Evolutionary conservation across 2,113 vertebrate species (phyloP).

Genomic region (Chlamydotis undulata): DNA sequence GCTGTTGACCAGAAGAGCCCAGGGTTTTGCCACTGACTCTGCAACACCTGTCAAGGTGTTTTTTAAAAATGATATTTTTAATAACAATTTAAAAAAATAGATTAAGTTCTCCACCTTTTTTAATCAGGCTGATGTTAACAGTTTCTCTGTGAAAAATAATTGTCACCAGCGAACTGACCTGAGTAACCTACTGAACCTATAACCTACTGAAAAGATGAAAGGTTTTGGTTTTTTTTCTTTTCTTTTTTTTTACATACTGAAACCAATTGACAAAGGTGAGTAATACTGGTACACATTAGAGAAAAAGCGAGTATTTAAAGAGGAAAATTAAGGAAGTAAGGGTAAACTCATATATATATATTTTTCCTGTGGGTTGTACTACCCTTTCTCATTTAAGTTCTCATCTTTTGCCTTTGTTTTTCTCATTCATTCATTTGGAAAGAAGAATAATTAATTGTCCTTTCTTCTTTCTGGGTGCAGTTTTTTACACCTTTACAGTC

Average conservation of each 20-base stretch:
- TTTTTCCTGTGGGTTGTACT: rapidly evolving
- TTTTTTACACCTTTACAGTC: neutral
- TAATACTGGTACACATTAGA: neutral
- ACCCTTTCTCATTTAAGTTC: neutral
- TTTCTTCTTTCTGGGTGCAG: neutral
- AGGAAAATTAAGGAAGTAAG: neutral
- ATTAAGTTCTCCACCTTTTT: neutral
- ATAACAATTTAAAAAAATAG: neutral
- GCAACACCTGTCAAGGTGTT: neutral
- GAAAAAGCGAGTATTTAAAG: neutral
- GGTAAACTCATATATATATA: neutral
- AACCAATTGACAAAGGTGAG: neutral
- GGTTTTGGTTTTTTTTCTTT: neutral
- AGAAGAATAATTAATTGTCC: neutral
- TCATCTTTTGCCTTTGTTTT: neutral
- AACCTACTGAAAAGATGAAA: neutral
- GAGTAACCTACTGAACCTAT: neutral
- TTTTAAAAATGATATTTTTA: neutral
- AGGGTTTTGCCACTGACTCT: neutral
- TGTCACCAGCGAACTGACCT: neutral
- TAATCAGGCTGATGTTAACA: neutral
- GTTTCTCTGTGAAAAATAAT: neutral
- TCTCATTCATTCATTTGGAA: neutral
- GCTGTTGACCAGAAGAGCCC: neutral
- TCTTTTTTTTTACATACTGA: neutral